Conservation (phyloP, 2,797 vertebrate genomes). For the Gobio occitaniae region DNA sequence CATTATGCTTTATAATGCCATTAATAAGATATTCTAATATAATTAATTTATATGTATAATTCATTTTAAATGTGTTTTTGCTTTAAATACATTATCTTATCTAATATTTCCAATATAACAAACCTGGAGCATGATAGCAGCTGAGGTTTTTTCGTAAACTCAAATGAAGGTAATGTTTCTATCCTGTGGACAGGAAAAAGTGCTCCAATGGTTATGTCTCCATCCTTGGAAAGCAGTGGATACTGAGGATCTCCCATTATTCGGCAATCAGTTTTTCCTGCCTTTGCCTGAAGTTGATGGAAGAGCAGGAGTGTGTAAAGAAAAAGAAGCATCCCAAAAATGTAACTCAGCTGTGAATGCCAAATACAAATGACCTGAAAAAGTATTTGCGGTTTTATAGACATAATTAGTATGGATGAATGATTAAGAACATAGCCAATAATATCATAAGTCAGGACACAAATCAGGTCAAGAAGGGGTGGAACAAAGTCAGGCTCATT, state of each 20-base stretch:
- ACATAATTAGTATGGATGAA: constrained; percentile 16
- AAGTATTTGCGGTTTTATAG: background rate
- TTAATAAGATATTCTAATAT: background rate
- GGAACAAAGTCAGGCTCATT: background rate
- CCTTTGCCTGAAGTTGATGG: constrained; percentile 26
- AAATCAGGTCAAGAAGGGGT: background rate
- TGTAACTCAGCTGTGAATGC: background rate
- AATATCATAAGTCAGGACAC: constrained; percentile 13
- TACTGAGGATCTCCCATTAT: constrained; percentile 69
- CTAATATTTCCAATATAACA: background rate
- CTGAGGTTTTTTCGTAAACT: constrained; percentile 72
- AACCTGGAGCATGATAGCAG: constrained; percentile 74
- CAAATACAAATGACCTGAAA: background rate
- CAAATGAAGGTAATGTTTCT: constrained; percentile 67
- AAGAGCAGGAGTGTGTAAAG: background rate
- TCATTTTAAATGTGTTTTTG: background rate
- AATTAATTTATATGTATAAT: background rate
- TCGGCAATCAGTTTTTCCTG: constrained; percentile 64
- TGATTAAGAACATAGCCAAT: background rate
- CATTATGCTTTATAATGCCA: background rate
- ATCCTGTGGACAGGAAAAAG: constrained; percentile 79
- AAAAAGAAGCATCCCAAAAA: background rate
- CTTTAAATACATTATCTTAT: background rate
- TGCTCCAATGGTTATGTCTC: constrained; percentile 75
- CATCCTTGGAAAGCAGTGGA: constrained; percentile 73